Percentiles rank a stretch among this genome's conserved stretches.
Conservation (phyloP, 2,888 invertebrate genomes). For the Crocallis elinguaria region DNA sequence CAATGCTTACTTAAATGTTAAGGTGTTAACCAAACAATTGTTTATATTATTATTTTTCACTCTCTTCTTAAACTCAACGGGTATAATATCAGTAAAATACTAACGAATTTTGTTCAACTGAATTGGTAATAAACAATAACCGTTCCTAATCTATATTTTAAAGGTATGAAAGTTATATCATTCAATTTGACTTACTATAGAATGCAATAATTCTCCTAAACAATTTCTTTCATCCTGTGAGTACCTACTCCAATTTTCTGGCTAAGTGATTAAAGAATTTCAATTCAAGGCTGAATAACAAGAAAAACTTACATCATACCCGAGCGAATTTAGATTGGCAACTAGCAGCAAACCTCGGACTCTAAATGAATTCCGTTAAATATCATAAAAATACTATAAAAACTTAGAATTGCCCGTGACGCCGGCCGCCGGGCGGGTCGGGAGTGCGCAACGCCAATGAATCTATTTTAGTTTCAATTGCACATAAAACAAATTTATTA, state of each 20-base stretch:
- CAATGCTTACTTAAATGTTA: no score
- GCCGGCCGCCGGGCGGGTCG: conserved; percentile 32
- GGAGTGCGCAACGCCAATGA: conserved; percentile 50
- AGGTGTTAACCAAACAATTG: no score
- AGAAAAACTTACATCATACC: conserved; percentile 22
- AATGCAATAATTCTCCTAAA: background rate
- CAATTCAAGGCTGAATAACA: conserved; percentile 13
- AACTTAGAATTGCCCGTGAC: conserved; percentile 32
- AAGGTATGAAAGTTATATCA: no score
- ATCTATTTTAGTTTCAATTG: conserved; percentile 75
- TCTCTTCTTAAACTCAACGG: no score
- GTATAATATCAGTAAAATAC: no score
- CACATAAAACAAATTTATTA: conserved; percentile 78
- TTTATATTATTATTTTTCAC: no score
- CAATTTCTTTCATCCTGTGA: conserved; percentile 3
- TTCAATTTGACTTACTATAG: background rate
- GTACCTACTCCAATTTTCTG: conserved; percentile 29
- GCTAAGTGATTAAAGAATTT: conserved; percentile 7
- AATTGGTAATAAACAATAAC: no score
- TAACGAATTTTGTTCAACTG: no score
- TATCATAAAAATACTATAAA: conserved; percentile 38
- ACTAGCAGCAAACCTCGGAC: conserved; percentile 18
- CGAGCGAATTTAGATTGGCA: conserved; percentile 30
- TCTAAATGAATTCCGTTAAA: conserved; percentile 23
- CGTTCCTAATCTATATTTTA: no score